Conservation (phyloP, 2,888 invertebrate species). For the Patella ulyssiponensis region DNA sequence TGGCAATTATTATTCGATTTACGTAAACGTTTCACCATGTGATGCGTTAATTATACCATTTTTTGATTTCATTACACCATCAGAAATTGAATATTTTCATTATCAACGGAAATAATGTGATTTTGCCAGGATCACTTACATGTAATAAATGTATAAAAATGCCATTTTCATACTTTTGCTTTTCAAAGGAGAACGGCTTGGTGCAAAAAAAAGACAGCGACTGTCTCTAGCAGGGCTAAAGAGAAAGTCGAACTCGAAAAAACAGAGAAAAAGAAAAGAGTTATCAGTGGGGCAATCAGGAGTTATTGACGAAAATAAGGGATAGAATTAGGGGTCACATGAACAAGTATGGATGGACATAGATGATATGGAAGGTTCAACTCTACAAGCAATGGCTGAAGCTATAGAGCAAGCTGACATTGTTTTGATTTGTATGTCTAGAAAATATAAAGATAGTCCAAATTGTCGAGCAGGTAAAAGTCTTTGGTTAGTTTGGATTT, state of each 20-base stretch:
- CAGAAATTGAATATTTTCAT: too few relatives aligned
- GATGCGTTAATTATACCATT: too few relatives aligned
- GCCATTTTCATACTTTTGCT: too few relatives aligned
- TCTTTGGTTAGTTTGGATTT: background rate
- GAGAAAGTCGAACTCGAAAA: background rate
- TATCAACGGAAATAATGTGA: too few relatives aligned
- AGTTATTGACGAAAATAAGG: conserved; percentile 42
- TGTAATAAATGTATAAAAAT: too few relatives aligned
- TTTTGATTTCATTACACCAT: too few relatives aligned
- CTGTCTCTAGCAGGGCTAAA: too few relatives aligned
- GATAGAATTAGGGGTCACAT: conserved; percentile 39
- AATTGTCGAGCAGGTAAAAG: conserved; percentile 57
- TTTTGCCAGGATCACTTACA: too few relatives aligned
- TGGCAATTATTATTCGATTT: too few relatives aligned
- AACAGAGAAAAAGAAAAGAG: conserved; percentile 20
- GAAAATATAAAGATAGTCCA: conserved; percentile 59
- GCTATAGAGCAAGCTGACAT: conserved; percentile 55
- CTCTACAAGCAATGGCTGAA: conserved; percentile 58
- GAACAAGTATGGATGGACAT: conserved; percentile 57
- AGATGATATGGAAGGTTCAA: conserved; percentile 62
- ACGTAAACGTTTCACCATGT: too few relatives aligned
- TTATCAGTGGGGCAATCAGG: conserved; percentile 58
- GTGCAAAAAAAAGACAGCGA: too few relatives aligned
- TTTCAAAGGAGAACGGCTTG: too few relatives aligned
- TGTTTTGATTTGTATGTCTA: conserved; percentile 55